phyloP scores from a whole-genome alignment of 2,113 vertebrate species.

The Zosterops hypoxanthus region DNA sequence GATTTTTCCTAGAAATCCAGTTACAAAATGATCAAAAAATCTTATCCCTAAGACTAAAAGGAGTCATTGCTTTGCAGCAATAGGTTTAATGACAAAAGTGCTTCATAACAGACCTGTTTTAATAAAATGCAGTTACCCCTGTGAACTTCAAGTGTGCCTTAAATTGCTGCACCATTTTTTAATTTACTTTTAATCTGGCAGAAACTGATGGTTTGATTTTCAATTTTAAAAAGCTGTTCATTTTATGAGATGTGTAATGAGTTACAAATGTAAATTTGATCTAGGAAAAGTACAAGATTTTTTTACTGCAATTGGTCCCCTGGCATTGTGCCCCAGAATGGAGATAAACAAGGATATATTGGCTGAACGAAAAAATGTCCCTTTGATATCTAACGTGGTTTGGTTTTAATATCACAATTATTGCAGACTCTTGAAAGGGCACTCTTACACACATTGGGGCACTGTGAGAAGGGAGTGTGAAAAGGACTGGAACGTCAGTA shows the following conservation, averaged over 20 bases:
- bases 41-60: neutral
- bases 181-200: neutral
- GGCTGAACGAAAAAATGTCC: neutral
- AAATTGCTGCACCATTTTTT: neutral
- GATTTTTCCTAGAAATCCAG: neutral
- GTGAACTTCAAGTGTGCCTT: neutral
- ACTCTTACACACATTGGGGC: neutral
- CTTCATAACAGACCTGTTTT: neutral
- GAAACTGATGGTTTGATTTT: neutral
- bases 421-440: neutral
- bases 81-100: neutral
- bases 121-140: neutral
- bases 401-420: neutral
- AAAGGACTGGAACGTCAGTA: neutral
- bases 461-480: neutral
- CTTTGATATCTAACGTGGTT: neutral
- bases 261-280: slow-evolving; percentile 9
- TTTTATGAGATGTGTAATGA: slow-evolving; percentile 1
- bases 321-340: neutral
- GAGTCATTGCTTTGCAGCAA: neutral
- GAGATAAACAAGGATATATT: neutral
- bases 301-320: neutral
- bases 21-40: neutral
- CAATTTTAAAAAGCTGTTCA: neutral
- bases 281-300: neutral